A percentile compares a stretch with the other conserved stretches of the same genome.
phyloP scores from a whole-genome alignment of 2,797 vertebrate species.

The Hydrophis major region DNA sequence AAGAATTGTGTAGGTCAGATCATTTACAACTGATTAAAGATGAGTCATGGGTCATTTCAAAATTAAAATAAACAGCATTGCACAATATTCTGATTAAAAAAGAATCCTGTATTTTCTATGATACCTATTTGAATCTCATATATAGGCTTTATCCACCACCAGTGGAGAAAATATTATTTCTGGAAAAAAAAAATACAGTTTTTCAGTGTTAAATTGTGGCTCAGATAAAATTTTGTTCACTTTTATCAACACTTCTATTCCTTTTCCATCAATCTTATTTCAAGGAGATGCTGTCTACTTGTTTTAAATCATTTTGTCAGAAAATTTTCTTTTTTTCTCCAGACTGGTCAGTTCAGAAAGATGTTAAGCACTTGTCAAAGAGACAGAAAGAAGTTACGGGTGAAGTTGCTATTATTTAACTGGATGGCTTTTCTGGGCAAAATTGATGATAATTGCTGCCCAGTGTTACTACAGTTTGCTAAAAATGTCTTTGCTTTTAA shows the following conservation, averaged over 20 bases:
- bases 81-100: neutral
- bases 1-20: neutral
- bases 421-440: neutral
- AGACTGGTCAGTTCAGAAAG: slow-evolving; percentile 19
- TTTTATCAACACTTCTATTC: neutral
- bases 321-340: neutral
- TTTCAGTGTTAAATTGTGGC: neutral
- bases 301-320: neutral
- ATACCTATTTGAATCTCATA: neutral
- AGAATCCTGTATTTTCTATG: neutral
- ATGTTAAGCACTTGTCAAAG: slow-evolving; percentile 1
- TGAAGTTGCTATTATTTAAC: slow-evolving; percentile 22
- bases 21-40: neutral
- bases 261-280: neutral
- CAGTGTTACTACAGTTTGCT: slow-evolving; percentile 2
- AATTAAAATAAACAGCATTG: neutral
- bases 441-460: neutral
- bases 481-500: neutral
- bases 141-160: neutral
- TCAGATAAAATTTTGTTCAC: neutral
- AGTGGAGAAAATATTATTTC: neutral
- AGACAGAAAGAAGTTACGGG: slow-evolving; percentile 4
- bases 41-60: neutral
- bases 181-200: too few relatives aligned
- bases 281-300: neutral